These are phyloP conservation scores for Rhodophaea formosa DNA, from an alignment of 2,888 invertebrate species.

Conservation along the genomic window DNA sequence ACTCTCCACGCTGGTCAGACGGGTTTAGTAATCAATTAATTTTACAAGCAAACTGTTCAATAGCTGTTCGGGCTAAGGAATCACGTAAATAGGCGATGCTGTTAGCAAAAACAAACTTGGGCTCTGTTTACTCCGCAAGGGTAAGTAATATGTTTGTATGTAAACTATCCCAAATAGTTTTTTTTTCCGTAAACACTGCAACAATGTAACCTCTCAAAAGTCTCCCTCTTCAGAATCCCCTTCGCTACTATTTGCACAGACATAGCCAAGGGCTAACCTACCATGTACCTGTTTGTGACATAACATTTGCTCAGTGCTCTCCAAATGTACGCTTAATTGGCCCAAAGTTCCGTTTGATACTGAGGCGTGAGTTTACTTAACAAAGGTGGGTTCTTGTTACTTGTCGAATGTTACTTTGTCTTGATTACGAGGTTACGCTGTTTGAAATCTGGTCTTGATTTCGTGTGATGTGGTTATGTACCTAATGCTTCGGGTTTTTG, in stretches of 20 bases:
- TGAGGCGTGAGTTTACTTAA: constrained; percentile 1
- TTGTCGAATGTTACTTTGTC: constrained; percentile 3
- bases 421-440: not conserved
- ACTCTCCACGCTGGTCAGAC: too few relatives aligned
- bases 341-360: not conserved
- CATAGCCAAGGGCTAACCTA: not conserved
- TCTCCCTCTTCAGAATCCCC: not conserved
- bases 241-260: not conserved
- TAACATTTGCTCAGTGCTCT: not conserved
- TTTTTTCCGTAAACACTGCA: too few relatives aligned
- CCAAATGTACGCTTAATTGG: constrained; percentile 2
- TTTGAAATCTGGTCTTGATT: not conserved
- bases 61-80: too few relatives aligned
- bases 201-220: too few relatives aligned
- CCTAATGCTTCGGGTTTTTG: not conserved
- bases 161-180: too few relatives aligned
- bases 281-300: not conserved
- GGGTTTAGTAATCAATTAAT: too few relatives aligned
- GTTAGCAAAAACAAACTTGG: too few relatives aligned
- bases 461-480: constrained; percentile 1
- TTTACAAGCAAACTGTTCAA: too few relatives aligned
- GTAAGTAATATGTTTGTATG: too few relatives aligned
- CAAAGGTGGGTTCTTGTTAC: not conserved
- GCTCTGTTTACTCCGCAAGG: too few relatives aligned
- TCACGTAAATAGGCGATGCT: too few relatives aligned